These are phyloP conservation scores for Prenolepis imparis DNA, from an alignment of 2,888 invertebrate species.

Conservation along the genomic window DNA sequence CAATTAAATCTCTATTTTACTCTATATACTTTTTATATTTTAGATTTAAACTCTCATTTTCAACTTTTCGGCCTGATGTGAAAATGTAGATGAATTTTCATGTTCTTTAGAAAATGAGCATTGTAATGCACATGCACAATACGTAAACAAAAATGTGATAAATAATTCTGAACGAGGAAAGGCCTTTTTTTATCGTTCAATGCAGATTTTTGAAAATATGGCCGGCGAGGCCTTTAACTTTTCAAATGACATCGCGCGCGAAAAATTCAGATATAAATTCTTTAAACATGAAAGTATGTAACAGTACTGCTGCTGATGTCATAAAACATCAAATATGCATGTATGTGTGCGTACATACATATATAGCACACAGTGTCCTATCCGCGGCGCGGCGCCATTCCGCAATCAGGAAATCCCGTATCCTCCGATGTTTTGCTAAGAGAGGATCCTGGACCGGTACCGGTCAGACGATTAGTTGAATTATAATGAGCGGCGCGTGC, in stretches of 20 bases:
- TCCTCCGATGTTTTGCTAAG: conserved; percentile 35
- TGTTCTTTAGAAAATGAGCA: neutral
- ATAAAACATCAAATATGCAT: neutral
- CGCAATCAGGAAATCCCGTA: conserved; percentile 68
- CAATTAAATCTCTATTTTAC: neutral
- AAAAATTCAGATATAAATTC: conserved; percentile 61
- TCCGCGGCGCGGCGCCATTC: conserved; percentile 51
- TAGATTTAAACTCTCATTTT: neutral
- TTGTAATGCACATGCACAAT: neutral
- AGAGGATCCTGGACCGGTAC: conserved; percentile 43
- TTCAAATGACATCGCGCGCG: conserved; percentile 39
- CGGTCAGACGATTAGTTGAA: conserved; percentile 51
- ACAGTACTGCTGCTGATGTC: conserved; percentile 47
- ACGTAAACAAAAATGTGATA: conserved; percentile 9
- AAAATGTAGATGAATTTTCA: neutral
- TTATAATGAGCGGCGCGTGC: conserved; percentile 60
- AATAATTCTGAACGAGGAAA: neutral
- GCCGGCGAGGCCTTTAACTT: conserved; percentile 5
- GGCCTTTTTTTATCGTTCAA: neutral
- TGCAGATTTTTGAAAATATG: neutral
- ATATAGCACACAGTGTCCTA: conserved; percentile 37
- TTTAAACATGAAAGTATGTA: conserved; percentile 55
- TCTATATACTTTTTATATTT: neutral
- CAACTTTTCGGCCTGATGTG: neutral
- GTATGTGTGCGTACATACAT: neutral